phyloP scores from a whole-genome alignment of 2,113 vertebrate species.

The Toxotes chatareus region DNA sequence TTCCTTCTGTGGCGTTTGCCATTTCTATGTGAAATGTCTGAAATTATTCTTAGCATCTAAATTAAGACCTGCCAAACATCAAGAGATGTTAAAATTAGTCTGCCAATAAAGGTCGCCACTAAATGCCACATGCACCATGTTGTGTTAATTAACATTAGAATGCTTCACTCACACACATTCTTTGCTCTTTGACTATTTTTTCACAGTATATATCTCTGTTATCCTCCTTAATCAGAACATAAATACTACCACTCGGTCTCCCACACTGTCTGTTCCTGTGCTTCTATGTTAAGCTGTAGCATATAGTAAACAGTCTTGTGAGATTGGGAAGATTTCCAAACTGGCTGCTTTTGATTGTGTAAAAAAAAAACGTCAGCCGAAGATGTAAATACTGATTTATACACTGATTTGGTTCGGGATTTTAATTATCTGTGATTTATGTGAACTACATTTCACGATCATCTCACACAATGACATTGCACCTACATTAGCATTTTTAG shows the following conservation, averaged over 20 bases:
- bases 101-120: conserved; percentile 1
- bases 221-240: not conserved
- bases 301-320: not conserved
- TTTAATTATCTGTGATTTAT: no score
- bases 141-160: conserved; percentile 17
- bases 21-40: not conserved
- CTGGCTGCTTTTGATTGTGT: not conserved
- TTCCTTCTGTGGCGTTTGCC: not conserved
- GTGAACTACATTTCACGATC: no score
- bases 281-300: not conserved
- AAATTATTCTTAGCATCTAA: not conserved
- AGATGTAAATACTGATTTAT: not conserved
- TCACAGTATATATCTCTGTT: not conserved
- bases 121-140: conserved; percentile 17
- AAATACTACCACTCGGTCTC: no score
- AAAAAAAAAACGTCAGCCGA: not conserved
- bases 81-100: no score
- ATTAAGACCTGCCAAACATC: not conserved
- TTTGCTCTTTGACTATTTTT: not conserved
- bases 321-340: not conserved
- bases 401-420: no score
- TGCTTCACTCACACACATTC: not conserved
- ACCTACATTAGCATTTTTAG: no score
- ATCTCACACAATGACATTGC: no score
- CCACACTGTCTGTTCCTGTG: not conserved